These are phyloP conservation scores for Seriola dumerili DNA, from an alignment of 2,113 vertebrate species.

Conservation along the genomic window DNA sequence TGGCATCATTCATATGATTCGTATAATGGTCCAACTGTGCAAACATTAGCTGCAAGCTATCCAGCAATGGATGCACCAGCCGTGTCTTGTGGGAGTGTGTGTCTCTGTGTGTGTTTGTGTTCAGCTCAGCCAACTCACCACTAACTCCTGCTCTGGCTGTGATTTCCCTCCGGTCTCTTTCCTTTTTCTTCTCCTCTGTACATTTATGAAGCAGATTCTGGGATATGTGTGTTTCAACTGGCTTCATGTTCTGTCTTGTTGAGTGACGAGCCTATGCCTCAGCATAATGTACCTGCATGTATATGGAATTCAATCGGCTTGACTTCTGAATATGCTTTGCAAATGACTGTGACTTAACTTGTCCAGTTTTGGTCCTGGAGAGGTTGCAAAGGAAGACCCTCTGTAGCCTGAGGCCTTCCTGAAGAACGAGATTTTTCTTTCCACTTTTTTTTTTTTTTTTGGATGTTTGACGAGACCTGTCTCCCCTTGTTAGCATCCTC, in stretches of 20 bases:
- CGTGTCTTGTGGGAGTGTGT: no score
- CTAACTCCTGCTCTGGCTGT: not conserved
- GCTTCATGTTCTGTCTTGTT: not conserved
- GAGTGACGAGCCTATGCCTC: not conserved
- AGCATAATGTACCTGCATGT: not conserved
- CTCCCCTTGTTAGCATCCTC: slow-evolving; percentile 42
- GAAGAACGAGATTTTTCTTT: slow-evolving; percentile 36
- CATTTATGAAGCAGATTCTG: not conserved
- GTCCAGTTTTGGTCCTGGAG: slow-evolving; percentile 17
- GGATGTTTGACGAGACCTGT: slow-evolving; percentile 63
- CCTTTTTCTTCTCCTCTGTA: not conserved
- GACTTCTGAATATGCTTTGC: slow-evolving; percentile 1
- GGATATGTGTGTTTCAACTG: not conserved
- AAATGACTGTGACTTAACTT: slow-evolving; percentile 16
- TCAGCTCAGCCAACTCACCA: not conserved
- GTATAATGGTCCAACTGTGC: not conserved
- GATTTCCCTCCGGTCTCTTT: not conserved
- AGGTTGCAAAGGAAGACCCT: slow-evolving; percentile 12
- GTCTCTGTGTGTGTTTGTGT: not conserved
- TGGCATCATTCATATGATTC: not conserved
- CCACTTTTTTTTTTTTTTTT: slow-evolving; percentile 14
- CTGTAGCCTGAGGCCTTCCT: slow-evolving; percentile 39
- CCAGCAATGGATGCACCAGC: not conserved
- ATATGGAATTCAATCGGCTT: not conserved
- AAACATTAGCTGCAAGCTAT: not conserved